phyloP scores from a whole-genome alignment of 2,797 vertebrate genomes.

The Enteromius afrohamiltoni region DNA sequence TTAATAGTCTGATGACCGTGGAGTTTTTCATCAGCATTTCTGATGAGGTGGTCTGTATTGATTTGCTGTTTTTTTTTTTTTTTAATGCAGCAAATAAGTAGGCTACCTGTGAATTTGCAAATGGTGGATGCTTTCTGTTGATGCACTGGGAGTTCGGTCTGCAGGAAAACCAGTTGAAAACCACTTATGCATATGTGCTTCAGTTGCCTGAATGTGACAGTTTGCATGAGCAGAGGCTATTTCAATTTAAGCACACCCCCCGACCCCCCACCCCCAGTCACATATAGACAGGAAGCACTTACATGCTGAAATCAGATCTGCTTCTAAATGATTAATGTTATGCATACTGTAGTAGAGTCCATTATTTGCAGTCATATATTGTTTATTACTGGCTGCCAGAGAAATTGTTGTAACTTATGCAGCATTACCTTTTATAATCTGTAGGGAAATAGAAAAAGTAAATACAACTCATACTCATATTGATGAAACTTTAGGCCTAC shows the following conservation, averaged over 20 bases:
- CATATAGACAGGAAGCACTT: conserved; percentile 32
- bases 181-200: not conserved
- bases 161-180: not conserved
- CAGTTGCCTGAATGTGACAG: not conserved
- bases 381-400: not conserved
- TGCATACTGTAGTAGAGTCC: not conserved
- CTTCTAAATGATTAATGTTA: conserved; percentile 33
- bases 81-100: not conserved
- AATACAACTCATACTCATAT: not conserved
- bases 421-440: not conserved
- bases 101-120: not conserved
- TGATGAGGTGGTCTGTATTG: conserved; percentile 7
- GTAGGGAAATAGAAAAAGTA: not conserved
- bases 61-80: not conserved
- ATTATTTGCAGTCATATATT: conserved; percentile 2
- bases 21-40: not conserved
- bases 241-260: not conserved
- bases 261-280: not conserved
- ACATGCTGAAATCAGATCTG: conserved; percentile 34
- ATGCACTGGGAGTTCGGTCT: not conserved
- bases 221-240: not conserved
- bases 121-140: not conserved
- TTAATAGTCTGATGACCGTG: not conserved
- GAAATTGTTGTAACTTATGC: not conserved
- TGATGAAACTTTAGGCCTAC: not conserved